phyloP scores from a whole-genome alignment of 2,888 invertebrate species.

The Netelia fuscicornis region DNA sequence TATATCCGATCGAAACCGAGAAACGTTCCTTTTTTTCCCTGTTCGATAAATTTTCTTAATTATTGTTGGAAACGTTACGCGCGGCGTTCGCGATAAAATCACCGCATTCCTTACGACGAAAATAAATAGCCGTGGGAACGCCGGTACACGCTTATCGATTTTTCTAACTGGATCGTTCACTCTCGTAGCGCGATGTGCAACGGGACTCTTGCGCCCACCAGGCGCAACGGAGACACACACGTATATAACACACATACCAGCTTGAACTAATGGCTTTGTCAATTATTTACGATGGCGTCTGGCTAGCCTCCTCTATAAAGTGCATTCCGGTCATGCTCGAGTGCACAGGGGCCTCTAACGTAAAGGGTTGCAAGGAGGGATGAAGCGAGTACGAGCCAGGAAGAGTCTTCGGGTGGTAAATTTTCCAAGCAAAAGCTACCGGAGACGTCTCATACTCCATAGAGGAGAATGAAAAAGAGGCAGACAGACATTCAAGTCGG shows the following conservation, averaged over 20 bases:
- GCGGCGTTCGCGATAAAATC: background rate
- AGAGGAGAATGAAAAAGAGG: background rate
- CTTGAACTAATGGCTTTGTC: slow-evolving; percentile 64
- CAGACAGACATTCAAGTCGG: background rate
- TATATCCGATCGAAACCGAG: too few relatives aligned
- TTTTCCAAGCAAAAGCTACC: slow-evolving; percentile 38
- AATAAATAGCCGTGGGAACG: slow-evolving; percentile 9
- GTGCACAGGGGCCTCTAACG: slow-evolving; percentile 35
- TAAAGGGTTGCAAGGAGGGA: slow-evolving; percentile 48
- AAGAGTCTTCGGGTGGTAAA: slow-evolving; percentile 55
- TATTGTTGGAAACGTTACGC: too few relatives aligned
- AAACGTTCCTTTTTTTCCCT: too few relatives aligned
- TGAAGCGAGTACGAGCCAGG: slow-evolving; percentile 27
- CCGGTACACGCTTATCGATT: slow-evolving; percentile 54
- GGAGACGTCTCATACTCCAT: slow-evolving; percentile 4
- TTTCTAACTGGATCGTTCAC: slow-evolving; percentile 24
- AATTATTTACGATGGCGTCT: slow-evolving; percentile 67
- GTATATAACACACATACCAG: slow-evolving; percentile 17
- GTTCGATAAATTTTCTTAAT: too few relatives aligned
- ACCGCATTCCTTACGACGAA: background rate
- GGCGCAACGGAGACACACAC: background rate
- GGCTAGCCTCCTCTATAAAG: slow-evolving; percentile 60
- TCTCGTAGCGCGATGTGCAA: slow-evolving; percentile 3
- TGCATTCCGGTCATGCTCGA: slow-evolving; percentile 55
- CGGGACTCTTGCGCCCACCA: slow-evolving; percentile 11